These are phyloP conservation scores for Sinocyclocheilus rhinocerous DNA, from an alignment of 2,113 vertebrate genomes.

Conservation along the genomic window DNA sequence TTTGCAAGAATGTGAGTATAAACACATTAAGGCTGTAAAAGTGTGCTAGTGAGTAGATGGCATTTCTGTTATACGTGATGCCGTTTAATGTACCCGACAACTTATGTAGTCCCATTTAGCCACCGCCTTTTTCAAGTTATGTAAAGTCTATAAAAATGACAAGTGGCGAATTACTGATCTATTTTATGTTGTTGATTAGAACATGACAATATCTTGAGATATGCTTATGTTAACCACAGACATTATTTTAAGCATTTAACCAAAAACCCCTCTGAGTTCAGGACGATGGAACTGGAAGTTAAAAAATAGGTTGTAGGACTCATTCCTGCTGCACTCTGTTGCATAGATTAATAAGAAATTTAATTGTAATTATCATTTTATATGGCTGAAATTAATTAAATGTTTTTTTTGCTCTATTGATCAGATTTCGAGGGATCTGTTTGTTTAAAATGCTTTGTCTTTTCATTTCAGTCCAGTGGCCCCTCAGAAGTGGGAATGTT, in stretches of 20 bases:
- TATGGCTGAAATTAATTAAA: background rate
- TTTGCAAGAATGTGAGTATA: background rate
- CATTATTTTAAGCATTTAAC: background rate
- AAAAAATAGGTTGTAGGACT: background rate
- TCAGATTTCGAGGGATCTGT: background rate
- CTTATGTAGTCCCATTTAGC: too few relatives aligned
- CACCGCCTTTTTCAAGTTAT: too few relatives aligned
- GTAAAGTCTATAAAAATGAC: background rate
- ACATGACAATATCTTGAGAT: background rate
- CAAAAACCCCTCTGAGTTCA: background rate
- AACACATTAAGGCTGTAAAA: background rate
- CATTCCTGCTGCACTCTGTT: background rate
- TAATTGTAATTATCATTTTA: background rate
- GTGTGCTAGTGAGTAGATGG: background rate
- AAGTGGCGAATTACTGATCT: background rate
- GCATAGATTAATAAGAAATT: background rate
- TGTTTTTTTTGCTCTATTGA: background rate
- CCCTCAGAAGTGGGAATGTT: conserved; percentile 76
- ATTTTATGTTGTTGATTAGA: background rate
- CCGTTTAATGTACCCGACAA: background rate
- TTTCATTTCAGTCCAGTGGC: conserved; percentile 73
- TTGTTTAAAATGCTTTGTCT: conserved; percentile 22
- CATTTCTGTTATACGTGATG: background rate
- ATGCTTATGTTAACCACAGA: background rate
- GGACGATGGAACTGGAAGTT: background rate